Base-by-base conservation (phyloP, 2,797 vertebrate species). In the Hozukius guyotensis region DNA sequence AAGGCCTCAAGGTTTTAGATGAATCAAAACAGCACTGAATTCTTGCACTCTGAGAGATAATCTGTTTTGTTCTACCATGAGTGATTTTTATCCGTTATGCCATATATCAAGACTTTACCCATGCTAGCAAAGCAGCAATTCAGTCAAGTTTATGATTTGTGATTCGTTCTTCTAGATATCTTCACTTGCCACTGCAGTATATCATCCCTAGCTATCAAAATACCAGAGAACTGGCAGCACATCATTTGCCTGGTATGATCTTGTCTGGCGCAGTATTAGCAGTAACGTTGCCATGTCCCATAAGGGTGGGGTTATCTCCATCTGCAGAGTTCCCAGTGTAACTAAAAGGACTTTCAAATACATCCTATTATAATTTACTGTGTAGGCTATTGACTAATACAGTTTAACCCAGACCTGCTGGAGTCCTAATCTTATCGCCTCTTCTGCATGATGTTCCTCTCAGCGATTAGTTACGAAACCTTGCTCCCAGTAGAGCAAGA, bases 171-270 rank as follows among this genome's bases (percentile, higher is more conserved):
- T 75, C 7, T 55, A 53, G 42, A 76, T 64, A 68, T 83, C 63
- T 61, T 77, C 62, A 67, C 71, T 77, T 49, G 55, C 20, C 4
- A 0, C 61, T 52, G 76, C 61, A 72, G 24, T 83, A 29, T 13
- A 86, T 89, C 73, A 77, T 71, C 14, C 61, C 5, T 3, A 52
- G 14, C 53, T 25, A 46, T 77, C n/a, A 36, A 82, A 77, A 84
- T 83, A 62, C 63, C 81, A 79, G n/a, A 13, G 65, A 87, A 29
- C 79, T 85, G 85, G 87, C 88, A 85, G 79, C 31, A 61, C 77
- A 49, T 31, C 8, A 1, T 80, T 67, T 32, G 13, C 25, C 57
- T 36, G 27, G 64, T 68, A 53, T 69, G 65, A 72, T 57, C 64
- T 71, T 20, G 4, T 56, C 53, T 69, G 60, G 63, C 0, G 2